A percentile compares a stretch with the other conserved stretches of the same genome.
Evolutionary conservation across 2,888 invertebrate species (phyloP).

Genomic region (Aphodius sticticus): DNA sequence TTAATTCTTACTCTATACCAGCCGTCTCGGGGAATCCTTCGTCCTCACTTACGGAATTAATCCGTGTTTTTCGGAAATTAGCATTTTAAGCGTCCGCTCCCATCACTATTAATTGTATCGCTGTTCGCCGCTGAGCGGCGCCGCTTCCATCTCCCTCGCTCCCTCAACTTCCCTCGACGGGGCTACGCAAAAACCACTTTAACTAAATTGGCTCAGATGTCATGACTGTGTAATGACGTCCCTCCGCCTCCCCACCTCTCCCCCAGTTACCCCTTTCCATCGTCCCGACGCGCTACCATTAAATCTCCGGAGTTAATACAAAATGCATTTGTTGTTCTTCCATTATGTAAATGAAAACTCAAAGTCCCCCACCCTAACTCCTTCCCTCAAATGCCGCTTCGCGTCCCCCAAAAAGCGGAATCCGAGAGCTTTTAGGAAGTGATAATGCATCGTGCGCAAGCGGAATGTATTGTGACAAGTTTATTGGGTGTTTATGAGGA

Average conservation of each 20-base stretch:
- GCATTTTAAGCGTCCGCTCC: slow-evolving; percentile 35
- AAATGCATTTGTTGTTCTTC: slow-evolving; percentile 64
- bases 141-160: neutral
- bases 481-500: neutral
- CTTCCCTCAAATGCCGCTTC: neutral
- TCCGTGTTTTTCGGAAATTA: slow-evolving; percentile 31
- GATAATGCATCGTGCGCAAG: neutral
- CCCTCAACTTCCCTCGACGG: slow-evolving; percentile 25
- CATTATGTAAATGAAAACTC: slow-evolving; percentile 62
- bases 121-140: slow-evolving; percentile 35
- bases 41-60: slow-evolving; percentile 26
- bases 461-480: neutral
- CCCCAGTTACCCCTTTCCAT: slow-evolving; percentile 38
- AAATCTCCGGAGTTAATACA: slow-evolving; percentile 62
- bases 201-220: slow-evolving; percentile 60
- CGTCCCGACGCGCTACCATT: slow-evolving; percentile 57
- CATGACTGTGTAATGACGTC: slow-evolving; percentile 58
- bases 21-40: neutral
- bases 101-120: slow-evolving; percentile 43
- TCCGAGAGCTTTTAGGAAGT: neutral
- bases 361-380: neutral
- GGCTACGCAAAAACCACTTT: slow-evolving; percentile 58
- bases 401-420: neutral
- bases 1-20: neutral
- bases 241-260: slow-evolving; percentile 42